These are phyloP conservation scores for Rhizoglyphus robini DNA, from an alignment of 1,140 invertebrate species.

Conservation along the genomic window DNA sequence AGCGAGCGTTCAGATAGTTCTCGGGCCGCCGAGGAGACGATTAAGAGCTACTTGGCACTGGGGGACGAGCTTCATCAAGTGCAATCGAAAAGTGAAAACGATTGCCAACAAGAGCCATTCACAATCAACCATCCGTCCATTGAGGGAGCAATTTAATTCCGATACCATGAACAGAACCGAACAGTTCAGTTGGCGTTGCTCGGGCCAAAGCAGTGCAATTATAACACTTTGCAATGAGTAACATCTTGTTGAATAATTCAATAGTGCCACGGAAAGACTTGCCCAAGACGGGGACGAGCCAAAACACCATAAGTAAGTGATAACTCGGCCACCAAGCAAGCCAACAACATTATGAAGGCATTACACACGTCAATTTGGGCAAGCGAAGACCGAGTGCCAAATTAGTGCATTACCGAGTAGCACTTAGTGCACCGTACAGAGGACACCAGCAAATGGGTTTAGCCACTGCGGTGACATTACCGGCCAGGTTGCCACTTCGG, in stretches of 20 bases:
- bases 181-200: not conserved
- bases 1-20: not conserved
- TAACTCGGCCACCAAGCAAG: not conserved
- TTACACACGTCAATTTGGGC: not conserved
- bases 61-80: too few relatives aligned
- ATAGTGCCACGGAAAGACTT: too few relatives aligned
- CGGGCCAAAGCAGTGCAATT: not conserved
- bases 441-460: too few relatives aligned
- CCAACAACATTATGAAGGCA: not conserved
- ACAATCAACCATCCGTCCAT: not conserved
- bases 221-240: not conserved
- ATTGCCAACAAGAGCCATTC: not conserved
- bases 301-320: not conserved
- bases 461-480: too few relatives aligned
- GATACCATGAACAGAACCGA: not conserved
- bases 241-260: not conserved
- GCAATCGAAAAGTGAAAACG: not conserved
- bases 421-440: too few relatives aligned
- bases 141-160: slow-evolving; percentile 4
- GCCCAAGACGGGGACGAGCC: not conserved
- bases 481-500: too few relatives aligned
- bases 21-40: not conserved
- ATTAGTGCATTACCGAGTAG: too few relatives aligned
- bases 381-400: not conserved
- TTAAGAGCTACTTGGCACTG: not conserved